Evolutionary conservation across 2,113 vertebrate genomes (phyloP).

Genomic region (Natator depressus): DNA sequence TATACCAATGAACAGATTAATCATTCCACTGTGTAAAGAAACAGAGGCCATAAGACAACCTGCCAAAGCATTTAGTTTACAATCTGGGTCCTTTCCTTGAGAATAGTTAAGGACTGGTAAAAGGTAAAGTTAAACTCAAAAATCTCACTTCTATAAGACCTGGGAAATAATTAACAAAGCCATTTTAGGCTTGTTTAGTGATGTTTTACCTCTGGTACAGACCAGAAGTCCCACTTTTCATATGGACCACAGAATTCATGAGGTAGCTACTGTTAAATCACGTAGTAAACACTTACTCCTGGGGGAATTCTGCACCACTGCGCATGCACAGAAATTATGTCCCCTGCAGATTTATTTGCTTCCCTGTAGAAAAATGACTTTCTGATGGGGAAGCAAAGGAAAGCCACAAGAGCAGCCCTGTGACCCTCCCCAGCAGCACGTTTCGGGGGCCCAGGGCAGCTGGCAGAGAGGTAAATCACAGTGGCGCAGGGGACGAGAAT

Average conservation of each 20-base stretch:
- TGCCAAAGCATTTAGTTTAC: not conserved
- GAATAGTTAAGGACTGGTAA: not conserved
- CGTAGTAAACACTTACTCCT: too few species aligned
- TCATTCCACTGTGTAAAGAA: not conserved
- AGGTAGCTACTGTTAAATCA: not conserved
- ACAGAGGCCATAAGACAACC: not conserved
- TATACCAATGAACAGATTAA: not conserved
- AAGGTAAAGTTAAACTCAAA: not conserved
- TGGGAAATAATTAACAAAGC: not conserved
- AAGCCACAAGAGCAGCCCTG: too few species aligned
- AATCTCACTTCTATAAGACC: not conserved
- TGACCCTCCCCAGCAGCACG: too few species aligned
- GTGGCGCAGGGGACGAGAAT: too few species aligned
- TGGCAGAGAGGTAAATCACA: too few species aligned
- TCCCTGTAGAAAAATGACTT: too few species aligned
- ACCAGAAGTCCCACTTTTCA: not conserved
- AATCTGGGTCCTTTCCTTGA: too few species aligned
- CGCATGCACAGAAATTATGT: too few species aligned
- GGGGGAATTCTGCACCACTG: too few species aligned
- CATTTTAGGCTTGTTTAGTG: not conserved
- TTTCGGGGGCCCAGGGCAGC: too few species aligned
- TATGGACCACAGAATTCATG: not conserved
- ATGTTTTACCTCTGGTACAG: not conserved
- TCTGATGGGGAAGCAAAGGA: too few species aligned
- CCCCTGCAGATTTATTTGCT: too few species aligned